Conservation (phyloP, 92 coral and sea anemone species). For the Actinernus sp. region DNA sequence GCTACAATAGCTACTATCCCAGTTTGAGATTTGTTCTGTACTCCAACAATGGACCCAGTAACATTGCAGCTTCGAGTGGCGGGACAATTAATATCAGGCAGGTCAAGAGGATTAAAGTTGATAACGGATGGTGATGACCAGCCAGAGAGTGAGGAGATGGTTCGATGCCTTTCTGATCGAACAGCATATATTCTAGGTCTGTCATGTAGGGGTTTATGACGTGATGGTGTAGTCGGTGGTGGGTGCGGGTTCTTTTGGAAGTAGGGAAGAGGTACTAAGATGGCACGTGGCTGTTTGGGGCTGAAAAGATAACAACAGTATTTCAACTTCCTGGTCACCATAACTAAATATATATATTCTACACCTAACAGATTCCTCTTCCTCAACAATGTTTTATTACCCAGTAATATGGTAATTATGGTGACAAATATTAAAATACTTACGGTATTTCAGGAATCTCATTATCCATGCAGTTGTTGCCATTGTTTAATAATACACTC, state of each 20-base stretch:
- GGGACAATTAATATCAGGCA: constrained; percentile 60
- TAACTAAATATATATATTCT: no score
- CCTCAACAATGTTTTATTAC: no score
- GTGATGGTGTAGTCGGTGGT: constrained; percentile 37
- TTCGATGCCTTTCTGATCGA: constrained; percentile 22
- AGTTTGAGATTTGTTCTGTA: constrained; percentile 52
- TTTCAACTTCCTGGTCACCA: background rate
- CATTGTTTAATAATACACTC: no score
- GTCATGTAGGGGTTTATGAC: constrained; percentile 44
- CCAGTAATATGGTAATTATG: no score
- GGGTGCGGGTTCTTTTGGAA: constrained; percentile 43
- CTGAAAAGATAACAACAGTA: constrained; percentile 12
- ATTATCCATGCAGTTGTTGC: no score
- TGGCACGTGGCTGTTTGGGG: constrained; percentile 43
- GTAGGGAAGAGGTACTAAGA: constrained; percentile 79
- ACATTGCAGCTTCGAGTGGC: constrained; percentile 54
- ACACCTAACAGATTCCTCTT: no score
- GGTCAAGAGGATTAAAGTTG: constrained; percentile 61
- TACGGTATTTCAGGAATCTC: no score
- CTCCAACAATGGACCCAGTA: constrained; percentile 48
- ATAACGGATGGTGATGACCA: constrained; percentile 79
- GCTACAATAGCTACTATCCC: constrained; percentile 59
- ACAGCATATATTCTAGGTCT: constrained; percentile 54
- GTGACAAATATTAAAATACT: no score
- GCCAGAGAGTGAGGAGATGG: constrained; percentile 8